Percentiles rank a stretch among this genome's conserved stretches.
Evolutionary conservation across 2,113 vertebrate species (phyloP).

Genomic region (Oryzias melastigma): DNA sequence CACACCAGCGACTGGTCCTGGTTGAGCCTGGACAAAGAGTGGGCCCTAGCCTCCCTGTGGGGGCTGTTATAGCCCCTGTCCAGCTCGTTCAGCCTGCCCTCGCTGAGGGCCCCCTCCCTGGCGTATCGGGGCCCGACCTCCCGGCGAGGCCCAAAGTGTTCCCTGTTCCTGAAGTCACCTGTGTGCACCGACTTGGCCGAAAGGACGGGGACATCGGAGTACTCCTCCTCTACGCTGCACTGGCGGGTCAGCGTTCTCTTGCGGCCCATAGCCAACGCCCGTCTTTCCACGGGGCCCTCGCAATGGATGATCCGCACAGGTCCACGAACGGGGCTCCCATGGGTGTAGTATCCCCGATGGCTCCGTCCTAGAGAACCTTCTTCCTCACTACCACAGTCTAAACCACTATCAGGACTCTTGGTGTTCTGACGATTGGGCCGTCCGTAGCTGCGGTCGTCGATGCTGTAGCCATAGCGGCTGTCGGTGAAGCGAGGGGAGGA

Average conservation of each 20-base stretch:
- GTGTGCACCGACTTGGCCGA: conserved; percentile 59
- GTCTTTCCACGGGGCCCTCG: conserved; percentile 73
- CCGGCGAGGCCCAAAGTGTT: conserved; percentile 66
- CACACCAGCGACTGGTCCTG: conserved; percentile 90
- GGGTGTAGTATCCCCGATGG: conserved; percentile 60
- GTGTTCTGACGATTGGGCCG: conserved; percentile 74
- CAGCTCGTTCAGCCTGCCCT: conserved; percentile 77
- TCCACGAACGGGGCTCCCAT: conserved; percentile 54
- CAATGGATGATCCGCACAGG: conserved; percentile 77
- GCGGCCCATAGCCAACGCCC: conserved; percentile 80
- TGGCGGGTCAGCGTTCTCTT: conserved; percentile 89
- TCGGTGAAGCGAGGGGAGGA: conserved; percentile 76
- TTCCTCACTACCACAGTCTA: conserved; percentile 96
- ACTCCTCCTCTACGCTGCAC: conserved; percentile 90
- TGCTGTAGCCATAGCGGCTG: conserved; percentile 56
- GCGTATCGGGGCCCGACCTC: conserved; percentile 59
- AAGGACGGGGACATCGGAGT: conserved; percentile 71
- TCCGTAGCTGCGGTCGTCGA: conserved; percentile 72
- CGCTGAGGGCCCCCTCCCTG: conserved; percentile 68
- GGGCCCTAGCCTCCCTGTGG: conserved; percentile 80
- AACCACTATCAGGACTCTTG: conserved; percentile 93
- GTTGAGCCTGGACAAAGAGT: conserved; percentile 80
- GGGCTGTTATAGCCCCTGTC: conserved; percentile 78
- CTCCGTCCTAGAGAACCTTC: conserved; percentile 80
- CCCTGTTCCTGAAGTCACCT: conserved; percentile 71